A percentile compares a stretch with the other conserved stretches of the same genome.
Conservation (phyloP, 2,113 vertebrate genomes). For the Crotophaga sulcirostris region DNA sequence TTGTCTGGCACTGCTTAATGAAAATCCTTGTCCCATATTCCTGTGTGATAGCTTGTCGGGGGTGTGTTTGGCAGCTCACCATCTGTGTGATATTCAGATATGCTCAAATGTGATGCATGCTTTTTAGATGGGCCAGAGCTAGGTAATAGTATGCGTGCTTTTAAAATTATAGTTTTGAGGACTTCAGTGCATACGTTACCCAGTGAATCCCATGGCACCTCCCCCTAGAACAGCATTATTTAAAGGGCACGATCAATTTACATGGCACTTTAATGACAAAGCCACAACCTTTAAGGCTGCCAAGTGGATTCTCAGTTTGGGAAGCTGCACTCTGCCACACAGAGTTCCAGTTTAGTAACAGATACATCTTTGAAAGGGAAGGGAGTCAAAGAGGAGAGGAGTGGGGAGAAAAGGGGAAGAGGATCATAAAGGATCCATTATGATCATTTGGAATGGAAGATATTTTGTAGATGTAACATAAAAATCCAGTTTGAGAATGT, state of each 20-base stretch:
- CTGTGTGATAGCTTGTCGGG: background rate
- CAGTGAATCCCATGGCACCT: background rate
- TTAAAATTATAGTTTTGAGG: slow-evolving; percentile 5
- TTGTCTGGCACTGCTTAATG: slow-evolving; percentile 2
- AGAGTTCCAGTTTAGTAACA: background rate
- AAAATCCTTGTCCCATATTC: background rate
- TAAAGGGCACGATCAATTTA: background rate
- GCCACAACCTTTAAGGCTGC: background rate
- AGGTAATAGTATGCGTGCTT: background rate
- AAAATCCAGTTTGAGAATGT: background rate
- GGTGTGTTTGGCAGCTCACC: background rate
- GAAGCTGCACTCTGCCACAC: background rate
- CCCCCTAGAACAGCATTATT: background rate
- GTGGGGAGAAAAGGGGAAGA: background rate
- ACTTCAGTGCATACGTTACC: background rate
- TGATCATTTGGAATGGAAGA: background rate
- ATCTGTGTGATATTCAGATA: background rate
- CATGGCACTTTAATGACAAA: background rate
- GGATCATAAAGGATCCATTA: background rate
- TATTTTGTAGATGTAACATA: background rate
- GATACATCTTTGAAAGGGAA: background rate
- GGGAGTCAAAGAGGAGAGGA: background rate
- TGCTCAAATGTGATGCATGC: background rate
- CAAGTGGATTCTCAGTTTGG: background rate
- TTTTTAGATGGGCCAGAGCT: background rate